phyloP scores from a whole-genome alignment of 2,113 vertebrate species.

The Herpailurus yagouaroundi region DNA sequence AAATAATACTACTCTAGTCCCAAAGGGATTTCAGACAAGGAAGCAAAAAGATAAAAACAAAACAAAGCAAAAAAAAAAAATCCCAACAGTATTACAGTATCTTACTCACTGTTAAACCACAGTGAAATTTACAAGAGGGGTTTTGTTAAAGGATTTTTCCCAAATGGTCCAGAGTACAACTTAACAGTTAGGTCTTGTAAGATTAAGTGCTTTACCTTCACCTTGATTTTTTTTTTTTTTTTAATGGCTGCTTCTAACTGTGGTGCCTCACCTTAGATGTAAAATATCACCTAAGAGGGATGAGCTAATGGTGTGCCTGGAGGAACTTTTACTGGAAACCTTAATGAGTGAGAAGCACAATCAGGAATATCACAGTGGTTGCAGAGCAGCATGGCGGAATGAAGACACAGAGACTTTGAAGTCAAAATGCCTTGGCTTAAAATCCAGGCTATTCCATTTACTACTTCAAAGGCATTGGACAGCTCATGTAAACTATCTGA shows the following conservation, averaged over 20 bases:
- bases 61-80: not conserved
- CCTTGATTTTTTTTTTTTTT: constrained; percentile 46
- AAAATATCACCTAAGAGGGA: constrained; percentile 32
- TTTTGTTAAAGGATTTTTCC: constrained; percentile 46
- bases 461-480: not conserved
- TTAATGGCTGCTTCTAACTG: constrained; percentile 24
- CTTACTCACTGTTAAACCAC: not conserved
- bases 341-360: not conserved
- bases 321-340: not conserved
- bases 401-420: not conserved
- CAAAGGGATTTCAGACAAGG: constrained; percentile 54
- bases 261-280: constrained; percentile 35
- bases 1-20: constrained; percentile 12
- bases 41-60: not conserved
- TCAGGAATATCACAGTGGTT: not conserved
- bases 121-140: not conserved
- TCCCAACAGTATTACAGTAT: not conserved
- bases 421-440: not conserved
- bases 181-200: constrained; percentile 51
- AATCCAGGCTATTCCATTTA: not conserved
- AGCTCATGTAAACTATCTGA: not conserved
- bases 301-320: constrained; percentile 40
- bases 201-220: constrained; percentile 58
- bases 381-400: not conserved
- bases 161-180: not conserved